A percentile compares a stretch with the other conserved stretches of the same genome.
These are phyloP conservation scores for Rhynchonema sp. DNA, from an alignment of 2,888 invertebrate genomes.

Conservation along the genomic window DNA sequence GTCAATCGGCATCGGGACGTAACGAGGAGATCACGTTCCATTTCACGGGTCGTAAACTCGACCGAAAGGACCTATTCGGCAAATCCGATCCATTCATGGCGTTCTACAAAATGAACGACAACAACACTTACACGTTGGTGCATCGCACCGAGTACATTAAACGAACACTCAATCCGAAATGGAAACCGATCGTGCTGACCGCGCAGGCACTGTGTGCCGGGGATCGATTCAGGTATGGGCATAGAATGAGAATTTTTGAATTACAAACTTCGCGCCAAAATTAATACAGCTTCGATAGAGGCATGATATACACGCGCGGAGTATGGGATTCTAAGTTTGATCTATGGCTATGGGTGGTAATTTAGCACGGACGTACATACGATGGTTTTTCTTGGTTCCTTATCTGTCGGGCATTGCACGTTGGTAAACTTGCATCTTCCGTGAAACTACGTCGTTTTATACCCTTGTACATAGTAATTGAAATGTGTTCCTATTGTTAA, in stretches of 20 bases:
- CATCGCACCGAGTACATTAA: conserved; percentile 36
- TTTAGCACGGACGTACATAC: no score
- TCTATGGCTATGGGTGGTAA: no score
- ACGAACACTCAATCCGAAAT: conserved; percentile 38
- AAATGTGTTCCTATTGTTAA: no score
- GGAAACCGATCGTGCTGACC: conserved; percentile 35
- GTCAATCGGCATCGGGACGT: neutral
- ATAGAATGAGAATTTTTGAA: conserved; percentile 29
- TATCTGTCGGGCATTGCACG: no score
- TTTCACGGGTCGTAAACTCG: conserved; percentile 8
- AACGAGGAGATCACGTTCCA: neutral
- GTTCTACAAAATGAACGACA: conserved; percentile 16
- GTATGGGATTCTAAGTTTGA: no score
- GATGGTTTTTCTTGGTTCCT: no score
- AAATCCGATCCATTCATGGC: conserved; percentile 22
- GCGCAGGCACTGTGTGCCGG: conserved; percentile 35
- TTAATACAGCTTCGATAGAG: no score
- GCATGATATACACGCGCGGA: no score
- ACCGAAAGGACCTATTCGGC: conserved; percentile 21
- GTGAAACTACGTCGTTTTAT: no score
- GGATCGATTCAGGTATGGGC: conserved; percentile 10
- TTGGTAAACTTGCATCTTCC: no score
- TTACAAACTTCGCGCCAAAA: no score
- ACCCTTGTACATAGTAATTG: no score
- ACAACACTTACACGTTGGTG: conserved; percentile 15